Conservation (phyloP, 2,797 vertebrate genomes). For the Stomatorhinus walkeri region DNA sequence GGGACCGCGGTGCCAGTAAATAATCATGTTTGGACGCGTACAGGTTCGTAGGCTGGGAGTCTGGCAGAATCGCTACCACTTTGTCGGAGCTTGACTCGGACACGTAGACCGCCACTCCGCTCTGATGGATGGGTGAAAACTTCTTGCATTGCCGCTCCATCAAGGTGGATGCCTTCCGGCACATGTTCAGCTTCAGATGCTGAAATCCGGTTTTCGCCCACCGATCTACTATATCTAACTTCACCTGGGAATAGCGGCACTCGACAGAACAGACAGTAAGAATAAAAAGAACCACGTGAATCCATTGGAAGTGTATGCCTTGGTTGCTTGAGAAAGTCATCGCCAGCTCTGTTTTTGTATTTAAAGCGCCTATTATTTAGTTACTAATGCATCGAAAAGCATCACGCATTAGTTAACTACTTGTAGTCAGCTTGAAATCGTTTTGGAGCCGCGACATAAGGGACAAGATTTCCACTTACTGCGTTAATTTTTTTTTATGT, state of each 20-base stretch:
- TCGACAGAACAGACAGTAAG: conserved; percentile 25
- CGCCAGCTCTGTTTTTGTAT: neutral
- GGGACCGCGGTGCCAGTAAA: conserved; percentile 35
- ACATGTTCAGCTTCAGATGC: conserved; percentile 61
- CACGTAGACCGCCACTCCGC: conserved; percentile 57
- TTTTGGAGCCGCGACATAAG: neutral
- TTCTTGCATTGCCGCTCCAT: conserved; percentile 59
- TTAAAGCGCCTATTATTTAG: neutral
- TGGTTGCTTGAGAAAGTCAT: neutral
- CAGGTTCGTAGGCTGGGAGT: conserved; percentile 40
- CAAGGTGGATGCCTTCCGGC: conserved; percentile 50
- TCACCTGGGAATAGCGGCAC: conserved; percentile 28
- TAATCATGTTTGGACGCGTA: conserved; percentile 41
- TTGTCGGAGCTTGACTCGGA: conserved; percentile 56
- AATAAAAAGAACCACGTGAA: conserved; percentile 36
- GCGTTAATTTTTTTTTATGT: conserved; percentile 25
- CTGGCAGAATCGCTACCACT: conserved; percentile 64
- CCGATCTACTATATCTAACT: conserved; percentile 52
- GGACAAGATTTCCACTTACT: neutral
- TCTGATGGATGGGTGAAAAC: conserved; percentile 53
- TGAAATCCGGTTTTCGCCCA: conserved; percentile 64
- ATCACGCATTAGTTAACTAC: neutral
- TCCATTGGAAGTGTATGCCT: conserved; percentile 36
- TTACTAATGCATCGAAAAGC: neutral
- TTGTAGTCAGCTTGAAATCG: neutral